phyloP scores from a whole-genome alignment of 1,140 invertebrate genomes.

The Belonocnema kinseyi region DNA sequence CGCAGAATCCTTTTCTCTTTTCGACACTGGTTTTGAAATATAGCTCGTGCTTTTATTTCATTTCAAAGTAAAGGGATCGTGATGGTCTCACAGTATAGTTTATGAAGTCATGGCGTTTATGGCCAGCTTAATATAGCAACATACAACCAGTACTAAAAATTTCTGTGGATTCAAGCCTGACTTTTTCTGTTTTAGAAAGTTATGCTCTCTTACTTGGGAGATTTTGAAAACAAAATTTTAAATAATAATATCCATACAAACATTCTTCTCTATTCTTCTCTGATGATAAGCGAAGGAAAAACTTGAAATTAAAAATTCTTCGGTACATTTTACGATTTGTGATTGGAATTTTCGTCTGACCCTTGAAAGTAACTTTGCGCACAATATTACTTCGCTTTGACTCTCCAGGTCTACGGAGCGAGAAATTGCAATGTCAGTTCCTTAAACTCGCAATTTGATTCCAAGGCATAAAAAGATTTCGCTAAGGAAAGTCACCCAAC shows the following conservation, averaged over 20 bases:
- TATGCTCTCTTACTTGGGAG: not conserved
- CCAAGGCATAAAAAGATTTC: not conserved
- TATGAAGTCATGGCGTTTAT: conserved; percentile 7
- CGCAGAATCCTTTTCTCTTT: not conserved
- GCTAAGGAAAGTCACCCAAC: not conserved
- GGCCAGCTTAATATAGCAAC: not conserved
- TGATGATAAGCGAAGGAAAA: not conserved
- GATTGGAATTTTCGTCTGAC: not conserved
- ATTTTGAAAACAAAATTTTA: not conserved
- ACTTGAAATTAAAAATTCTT: not conserved
- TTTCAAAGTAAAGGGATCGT: not conserved
- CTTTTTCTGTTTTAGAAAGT: not conserved
- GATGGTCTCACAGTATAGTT: not conserved
- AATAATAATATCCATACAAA: too few species aligned
- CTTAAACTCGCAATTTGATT: not conserved
- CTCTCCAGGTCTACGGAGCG: not conserved
- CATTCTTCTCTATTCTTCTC: too few species aligned
- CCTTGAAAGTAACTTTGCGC: not conserved
- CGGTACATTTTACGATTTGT: not conserved
- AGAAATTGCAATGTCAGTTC: not conserved
- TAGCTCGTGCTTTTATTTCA: conserved; percentile 2
- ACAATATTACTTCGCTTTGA: not conserved
- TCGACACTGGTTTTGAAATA: not conserved
- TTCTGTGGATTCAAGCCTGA: not conserved
- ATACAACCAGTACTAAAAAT: conserved; percentile 6